Evolutionary conservation across 2,888 invertebrate genomes (phyloP).

Genomic region (Loripinus fragilis): DNA sequence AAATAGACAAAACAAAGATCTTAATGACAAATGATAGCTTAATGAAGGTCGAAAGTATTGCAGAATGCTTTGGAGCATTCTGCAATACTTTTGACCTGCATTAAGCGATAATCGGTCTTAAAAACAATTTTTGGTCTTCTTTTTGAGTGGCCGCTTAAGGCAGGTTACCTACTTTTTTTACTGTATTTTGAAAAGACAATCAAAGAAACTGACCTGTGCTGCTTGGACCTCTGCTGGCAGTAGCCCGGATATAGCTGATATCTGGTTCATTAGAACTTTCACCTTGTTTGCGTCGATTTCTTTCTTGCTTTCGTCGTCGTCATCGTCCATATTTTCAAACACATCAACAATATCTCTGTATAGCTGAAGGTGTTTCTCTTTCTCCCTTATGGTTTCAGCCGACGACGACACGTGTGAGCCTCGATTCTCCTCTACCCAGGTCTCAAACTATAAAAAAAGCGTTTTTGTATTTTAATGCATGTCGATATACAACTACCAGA

Average conservation of each 20-base stretch:
- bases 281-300: background rate
- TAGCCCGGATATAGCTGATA: background rate
- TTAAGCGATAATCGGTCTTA: too few relatives aligned
- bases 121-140: too few relatives aligned
- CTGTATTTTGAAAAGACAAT: too few relatives aligned
- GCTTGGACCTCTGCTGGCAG: background rate
- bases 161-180: too few relatives aligned
- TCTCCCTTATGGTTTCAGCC: background rate
- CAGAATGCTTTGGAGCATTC: too few relatives aligned
- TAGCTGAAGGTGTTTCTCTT: background rate
- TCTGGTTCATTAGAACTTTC: background rate
- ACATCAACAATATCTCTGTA: background rate
- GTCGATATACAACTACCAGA: too few relatives aligned
- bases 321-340: background rate
- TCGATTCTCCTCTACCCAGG: background rate
- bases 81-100: too few relatives aligned
- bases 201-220: background rate
- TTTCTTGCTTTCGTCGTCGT: background rate
- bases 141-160: too few relatives aligned
- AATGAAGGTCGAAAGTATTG: too few relatives aligned
- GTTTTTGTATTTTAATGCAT: too few relatives aligned
- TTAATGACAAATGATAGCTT: too few relatives aligned
- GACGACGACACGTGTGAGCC: background rate
- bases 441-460: constrained; percentile 7
- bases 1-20: too few relatives aligned